phyloP scores from a whole-genome alignment of 2,113 vertebrate genomes.

The Corythoichthys intestinalis region DNA sequence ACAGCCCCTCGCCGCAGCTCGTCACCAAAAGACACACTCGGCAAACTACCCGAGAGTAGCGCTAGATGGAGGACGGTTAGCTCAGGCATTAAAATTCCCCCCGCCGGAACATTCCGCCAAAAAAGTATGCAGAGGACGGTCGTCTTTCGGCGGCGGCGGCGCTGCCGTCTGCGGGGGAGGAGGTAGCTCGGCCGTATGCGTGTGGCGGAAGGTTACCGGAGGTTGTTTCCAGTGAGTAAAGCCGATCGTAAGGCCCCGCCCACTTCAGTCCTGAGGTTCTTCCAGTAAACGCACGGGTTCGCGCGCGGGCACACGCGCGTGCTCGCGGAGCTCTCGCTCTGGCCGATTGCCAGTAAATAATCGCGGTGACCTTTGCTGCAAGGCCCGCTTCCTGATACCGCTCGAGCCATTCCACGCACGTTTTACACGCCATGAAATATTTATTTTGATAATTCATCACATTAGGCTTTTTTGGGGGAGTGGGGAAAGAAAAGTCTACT shows the following conservation, averaged over 20 bases:
- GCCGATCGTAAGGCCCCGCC: slow-evolving; percentile 72
- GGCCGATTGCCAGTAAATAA: slow-evolving; percentile 73
- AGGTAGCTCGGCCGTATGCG: slow-evolving; percentile 2
- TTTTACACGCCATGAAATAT: slow-evolving; percentile 6
- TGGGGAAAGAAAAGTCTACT: neutral
- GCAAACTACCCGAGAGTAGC: slow-evolving; percentile 72
- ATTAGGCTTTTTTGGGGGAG: neutral
- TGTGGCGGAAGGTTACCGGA: slow-evolving; percentile 60
- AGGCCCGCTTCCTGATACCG: slow-evolving; percentile 79
- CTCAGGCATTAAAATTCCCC: slow-evolving; percentile 69
- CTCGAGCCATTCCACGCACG: slow-evolving; percentile 52
- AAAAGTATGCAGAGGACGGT: slow-evolving; percentile 14
- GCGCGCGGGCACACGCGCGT: slow-evolving; percentile 19
- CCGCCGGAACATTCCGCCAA: slow-evolving; percentile 1
- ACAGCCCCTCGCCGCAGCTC: slow-evolving; percentile 44
- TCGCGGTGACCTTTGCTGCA: slow-evolving; percentile 68
- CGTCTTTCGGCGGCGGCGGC: slow-evolving; percentile 25
- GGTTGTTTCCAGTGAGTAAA: slow-evolving; percentile 59
- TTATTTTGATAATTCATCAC: neutral
- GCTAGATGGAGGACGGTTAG: slow-evolving; percentile 58
- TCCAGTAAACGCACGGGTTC: slow-evolving; percentile 67
- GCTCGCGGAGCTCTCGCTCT: slow-evolving; percentile 39
- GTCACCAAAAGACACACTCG: slow-evolving; percentile 33
- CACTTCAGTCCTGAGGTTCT: slow-evolving; percentile 54
- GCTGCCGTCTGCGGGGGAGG: slow-evolving; percentile 29